Base-by-base conservation (phyloP, 2,113 vertebrate species). In the Hipposideros armiger region DNA sequence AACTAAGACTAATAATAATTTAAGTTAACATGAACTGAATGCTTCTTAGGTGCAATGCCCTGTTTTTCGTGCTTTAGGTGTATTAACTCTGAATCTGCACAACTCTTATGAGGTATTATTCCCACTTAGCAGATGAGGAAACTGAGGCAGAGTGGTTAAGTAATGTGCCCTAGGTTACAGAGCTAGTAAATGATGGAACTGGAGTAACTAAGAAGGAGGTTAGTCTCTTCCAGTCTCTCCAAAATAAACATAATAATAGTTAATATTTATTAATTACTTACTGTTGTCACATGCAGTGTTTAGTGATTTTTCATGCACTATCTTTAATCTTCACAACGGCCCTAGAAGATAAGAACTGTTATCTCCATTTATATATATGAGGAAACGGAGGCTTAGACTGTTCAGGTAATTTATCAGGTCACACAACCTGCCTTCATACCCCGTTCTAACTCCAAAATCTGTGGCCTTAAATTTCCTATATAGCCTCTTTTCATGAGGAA, bases 161-260 rank as follows among this genome's bases (percentile, higher is more conserved):
- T 72, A 72, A 84, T 73, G 70, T 96, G 28, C 24, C 20, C 17
- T 36, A 40, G 10, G 20, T 92, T 92, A 20, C 22, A 69, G 58
- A 84, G 40, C 40, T 76, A 74, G 36, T 80, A 84, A 86, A 40
- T 45, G 30, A 17, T 69, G n/a, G 73, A 76, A 58, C 72, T 97
- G 66, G 67, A 83, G 32, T 94, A 80, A 94, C 20, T 90, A 54
- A 84, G 58, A 28, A 92, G 70, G 56, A 86, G 92, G 66, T 81
- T 81, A 26, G n/a, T 76, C 36, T 95, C 30, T 93, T 93, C 28
- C 0, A 40, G 14, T 74, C 47, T 95, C 56, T 88, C 32, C 11
- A 47, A 45, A 76, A 74, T 95, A 95, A 95, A 73, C 62, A 50
- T 36, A 16, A 13, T 74, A 81, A 72, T 93, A 84, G 32, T 47